Conservation (phyloP, 2,797 vertebrate species). For the Synanceia verrucosa region DNA sequence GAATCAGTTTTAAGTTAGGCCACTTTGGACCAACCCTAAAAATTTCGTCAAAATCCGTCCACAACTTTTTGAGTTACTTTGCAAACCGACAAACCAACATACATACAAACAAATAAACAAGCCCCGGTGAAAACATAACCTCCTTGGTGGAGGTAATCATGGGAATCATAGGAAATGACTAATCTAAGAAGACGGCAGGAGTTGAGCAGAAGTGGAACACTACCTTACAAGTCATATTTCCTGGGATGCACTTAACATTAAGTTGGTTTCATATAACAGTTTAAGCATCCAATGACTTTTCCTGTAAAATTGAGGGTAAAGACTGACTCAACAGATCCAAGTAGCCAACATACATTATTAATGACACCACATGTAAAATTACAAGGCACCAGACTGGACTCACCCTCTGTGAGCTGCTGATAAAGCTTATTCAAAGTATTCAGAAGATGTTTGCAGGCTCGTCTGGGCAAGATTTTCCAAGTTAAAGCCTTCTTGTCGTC, state of each 20-base stretch:
- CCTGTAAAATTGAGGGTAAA: constrained; percentile 35
- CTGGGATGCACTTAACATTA: constrained; percentile 21
- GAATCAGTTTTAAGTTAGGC: too few species aligned
- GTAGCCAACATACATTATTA: constrained; percentile 57
- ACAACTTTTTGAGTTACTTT: too few species aligned
- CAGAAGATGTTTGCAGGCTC: constrained; percentile 97
- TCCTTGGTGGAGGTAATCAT: too few species aligned
- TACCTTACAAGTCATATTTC: constrained; percentile 9
- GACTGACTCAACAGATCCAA: constrained; percentile 57
- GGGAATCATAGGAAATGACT: constrained; percentile 8
- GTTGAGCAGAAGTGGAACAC: background rate
- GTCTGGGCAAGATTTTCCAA: constrained; percentile 97
- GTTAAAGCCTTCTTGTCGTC: constrained; percentile 94
- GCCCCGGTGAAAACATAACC: too few species aligned
- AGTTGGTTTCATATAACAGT: constrained; percentile 18
- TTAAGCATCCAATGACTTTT: constrained; percentile 30
- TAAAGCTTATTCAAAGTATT: constrained; percentile 91
- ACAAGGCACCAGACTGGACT: constrained; percentile 72
- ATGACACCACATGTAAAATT: constrained; percentile 47
- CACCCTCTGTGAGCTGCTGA: constrained; percentile 93
- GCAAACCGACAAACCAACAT: too few species aligned
- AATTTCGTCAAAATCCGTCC: too few species aligned
- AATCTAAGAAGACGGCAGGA: constrained; percentile 2
- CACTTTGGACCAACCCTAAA: too few species aligned
- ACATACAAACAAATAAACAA: too few species aligned